These are phyloP conservation scores for Eupristina koningsbergeri DNA, from an alignment of 1,140 invertebrate genomes.

Conservation along the genomic window DNA sequence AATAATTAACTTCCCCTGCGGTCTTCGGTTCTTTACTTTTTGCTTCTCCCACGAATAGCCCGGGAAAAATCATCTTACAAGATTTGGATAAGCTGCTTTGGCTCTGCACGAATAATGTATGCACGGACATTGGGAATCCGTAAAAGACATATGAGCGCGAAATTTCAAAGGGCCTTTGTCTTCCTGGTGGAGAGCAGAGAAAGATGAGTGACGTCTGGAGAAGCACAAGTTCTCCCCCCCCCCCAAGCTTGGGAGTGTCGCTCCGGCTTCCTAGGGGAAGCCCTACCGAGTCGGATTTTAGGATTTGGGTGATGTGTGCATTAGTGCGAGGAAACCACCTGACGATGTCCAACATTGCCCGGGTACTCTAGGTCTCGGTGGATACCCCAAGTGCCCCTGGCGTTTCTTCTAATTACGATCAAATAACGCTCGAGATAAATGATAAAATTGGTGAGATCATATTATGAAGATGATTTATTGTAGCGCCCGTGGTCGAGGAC, in stretches of 20 bases:
- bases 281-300: constrained; percentile 38
- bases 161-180: constrained; percentile 27
- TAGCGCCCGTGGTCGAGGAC: no score
- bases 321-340: not conserved
- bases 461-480: not conserved
- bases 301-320: constrained; percentile 18
- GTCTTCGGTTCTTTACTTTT: no score
- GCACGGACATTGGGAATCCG: constrained; percentile 13
- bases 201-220: constrained; percentile 4
- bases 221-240: no score
- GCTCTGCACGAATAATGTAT: constrained; percentile 18
- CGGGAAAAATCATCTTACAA: constrained; percentile 35
- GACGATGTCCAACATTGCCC: not conserved
- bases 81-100: constrained; percentile 47
- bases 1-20: constrained; percentile 21
- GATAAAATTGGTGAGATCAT: no score
- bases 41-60: not conserved
- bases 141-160: constrained; percentile 40
- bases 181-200: not conserved
- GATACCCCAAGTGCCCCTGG: not conserved
- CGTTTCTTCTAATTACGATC: not conserved
- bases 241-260: not conserved
- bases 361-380: not conserved
- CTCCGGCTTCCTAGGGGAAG: constrained; percentile 10
- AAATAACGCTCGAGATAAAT: not conserved